Percentiles rank a stretch among this genome's conserved stretches.
Conservation (phyloP, 2,797 vertebrate genomes). For the Cheracebus regulus region DNA sequence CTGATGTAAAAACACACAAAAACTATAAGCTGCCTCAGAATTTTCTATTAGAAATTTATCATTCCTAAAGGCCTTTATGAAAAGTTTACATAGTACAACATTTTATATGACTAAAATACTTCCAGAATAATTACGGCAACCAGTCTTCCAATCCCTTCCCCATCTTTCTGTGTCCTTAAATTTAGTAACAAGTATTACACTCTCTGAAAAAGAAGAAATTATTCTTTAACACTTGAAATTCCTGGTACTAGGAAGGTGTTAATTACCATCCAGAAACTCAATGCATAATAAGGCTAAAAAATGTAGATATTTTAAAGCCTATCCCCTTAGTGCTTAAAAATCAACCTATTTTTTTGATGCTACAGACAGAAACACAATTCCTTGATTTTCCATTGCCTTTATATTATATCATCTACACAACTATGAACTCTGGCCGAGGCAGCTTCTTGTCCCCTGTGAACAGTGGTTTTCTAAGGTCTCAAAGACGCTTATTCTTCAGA, state of each 20-base stretch:
- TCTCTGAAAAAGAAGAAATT: slow-evolving; percentile 55
- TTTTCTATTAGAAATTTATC: slow-evolving; percentile 42
- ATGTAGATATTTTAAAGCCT: slow-evolving; percentile 51
- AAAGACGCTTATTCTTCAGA: slow-evolving; percentile 61
- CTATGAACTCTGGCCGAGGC: not conserved
- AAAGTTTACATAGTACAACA: slow-evolving; percentile 23
- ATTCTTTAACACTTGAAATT: slow-evolving; percentile 70
- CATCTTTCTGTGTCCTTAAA: slow-evolving; percentile 31
- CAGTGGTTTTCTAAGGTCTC: slow-evolving; percentile 52
- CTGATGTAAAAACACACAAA: slow-evolving; percentile 9
- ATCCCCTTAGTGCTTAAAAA: not conserved
- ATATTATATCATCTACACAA: slow-evolving; percentile 10
- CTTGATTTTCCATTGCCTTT: not conserved
- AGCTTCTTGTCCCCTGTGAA: slow-evolving; percentile 39
- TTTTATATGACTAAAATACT: slow-evolving; percentile 53
- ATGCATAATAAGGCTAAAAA: slow-evolving; percentile 44
- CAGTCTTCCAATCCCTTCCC: not conserved
- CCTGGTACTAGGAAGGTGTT: slow-evolving; percentile 58
- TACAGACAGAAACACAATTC: slow-evolving; percentile 18
- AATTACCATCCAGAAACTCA: slow-evolving; percentile 67
- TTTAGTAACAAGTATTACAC: slow-evolving; percentile 49
- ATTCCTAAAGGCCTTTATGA: not conserved
- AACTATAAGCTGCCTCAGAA: slow-evolving; percentile 6
- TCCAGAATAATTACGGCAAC: slow-evolving; percentile 33
- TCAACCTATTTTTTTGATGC: not conserved